Base-by-base conservation (phyloP, 2,113 vertebrate species). In the Solea solea region DNA sequence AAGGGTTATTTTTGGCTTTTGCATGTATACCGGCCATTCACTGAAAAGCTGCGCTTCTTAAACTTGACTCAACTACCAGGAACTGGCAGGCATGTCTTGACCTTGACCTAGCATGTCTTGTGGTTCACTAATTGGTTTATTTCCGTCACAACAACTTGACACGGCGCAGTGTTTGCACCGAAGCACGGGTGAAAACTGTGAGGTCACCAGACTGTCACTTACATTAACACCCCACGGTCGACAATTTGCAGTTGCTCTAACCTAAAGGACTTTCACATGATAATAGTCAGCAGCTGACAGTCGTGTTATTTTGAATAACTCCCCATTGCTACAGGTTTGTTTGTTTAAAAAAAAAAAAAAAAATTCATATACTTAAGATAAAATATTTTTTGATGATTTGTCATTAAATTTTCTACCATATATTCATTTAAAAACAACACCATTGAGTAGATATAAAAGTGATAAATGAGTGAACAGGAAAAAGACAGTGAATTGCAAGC, bases 161-260 rank as follows among this genome's bases (percentile, higher is more conserved):
- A 76, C 1, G 42, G 48, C 39, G 39, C n/a, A 71, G 72, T 71
- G 76, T 41, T 9, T 83, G 81, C 69, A 66, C 78, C 61, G 64
- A 65, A 54, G 68, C 68, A 56, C 64, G 59, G 64, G 70, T 41
- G 81, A 75, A 80, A 82, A 74, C 84, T 82, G 76, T 74, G 27
- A 82, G 80, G 82, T 78, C 62, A 81, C 65, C 4, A 49, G 66
- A 57, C 55, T 60, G 72, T 61, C 81, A 52, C 81, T 55, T 74
- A 86, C 84, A 89, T 91, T 91, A 91, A 79, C 88, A 65, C 88
- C 81, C 70, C 64, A 49, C n/a, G 65, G 42, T 48, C 25, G 61
- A 67, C 81, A 55, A 89, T 92, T 90, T 82, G 60, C 89, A 92
- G 76, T 83, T 90, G 67, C 72, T 4, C 7, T 90, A 89, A 87